Evolutionary conservation across 2,888 invertebrate species (phyloP).

Genomic region (Malacosoma neustria): DNA sequence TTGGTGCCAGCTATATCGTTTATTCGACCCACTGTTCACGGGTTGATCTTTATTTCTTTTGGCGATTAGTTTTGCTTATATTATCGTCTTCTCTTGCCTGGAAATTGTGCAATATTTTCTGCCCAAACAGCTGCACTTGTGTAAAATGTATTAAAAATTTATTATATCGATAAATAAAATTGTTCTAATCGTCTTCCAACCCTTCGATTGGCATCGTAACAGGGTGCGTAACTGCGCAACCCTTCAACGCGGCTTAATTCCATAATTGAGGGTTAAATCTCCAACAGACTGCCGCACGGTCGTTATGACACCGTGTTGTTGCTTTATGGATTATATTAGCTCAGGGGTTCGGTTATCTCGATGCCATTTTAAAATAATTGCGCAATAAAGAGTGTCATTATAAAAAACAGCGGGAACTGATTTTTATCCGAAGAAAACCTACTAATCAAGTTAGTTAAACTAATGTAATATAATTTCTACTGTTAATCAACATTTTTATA

Average conservation of each 20-base stretch:
- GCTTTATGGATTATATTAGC: conserved; percentile 24
- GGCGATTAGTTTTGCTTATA: too few relatives aligned
- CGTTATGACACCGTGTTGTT: conserved; percentile 56
- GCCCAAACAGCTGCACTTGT: too few relatives aligned
- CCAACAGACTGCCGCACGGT: conserved; percentile 52
- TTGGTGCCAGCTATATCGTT: too few relatives aligned
- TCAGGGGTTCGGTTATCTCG: conserved; percentile 32
- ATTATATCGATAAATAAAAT: background rate
- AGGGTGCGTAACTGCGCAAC: conserved; percentile 51
- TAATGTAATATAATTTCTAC: too few relatives aligned
- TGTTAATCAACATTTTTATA: too few relatives aligned
- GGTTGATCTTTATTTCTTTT: too few relatives aligned
- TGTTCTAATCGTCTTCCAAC: conserved; percentile 14
- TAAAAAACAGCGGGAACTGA: background rate
- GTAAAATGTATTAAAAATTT: too few relatives aligned
- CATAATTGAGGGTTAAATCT: conserved; percentile 72
- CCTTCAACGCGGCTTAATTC: conserved; percentile 66
- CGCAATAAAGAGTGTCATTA: background rate
- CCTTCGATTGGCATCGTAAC: conserved; percentile 36
- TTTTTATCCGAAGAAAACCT: background rate
- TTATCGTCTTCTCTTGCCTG: too few relatives aligned
- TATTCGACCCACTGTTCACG: too few relatives aligned
- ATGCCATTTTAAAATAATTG: conserved; percentile 30
- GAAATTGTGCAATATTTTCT: too few relatives aligned
- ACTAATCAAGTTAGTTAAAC: too few relatives aligned